Evolutionary conservation across 1,140 invertebrate genomes (phyloP).

Genomic region (Helicoverpa armigera): DNA sequence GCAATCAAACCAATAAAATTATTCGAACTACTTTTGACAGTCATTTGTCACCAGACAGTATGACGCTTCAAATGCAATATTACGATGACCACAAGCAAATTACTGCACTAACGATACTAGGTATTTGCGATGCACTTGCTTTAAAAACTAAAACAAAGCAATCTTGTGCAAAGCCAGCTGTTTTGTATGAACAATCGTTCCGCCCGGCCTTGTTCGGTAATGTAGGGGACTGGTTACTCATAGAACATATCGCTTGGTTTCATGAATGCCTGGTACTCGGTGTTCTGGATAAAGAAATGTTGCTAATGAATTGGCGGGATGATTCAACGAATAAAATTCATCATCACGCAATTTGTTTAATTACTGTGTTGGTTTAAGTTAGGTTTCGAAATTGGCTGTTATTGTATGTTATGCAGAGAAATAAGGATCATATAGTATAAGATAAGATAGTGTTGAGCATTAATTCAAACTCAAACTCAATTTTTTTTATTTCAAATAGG

Average conservation of each 20-base stretch:
- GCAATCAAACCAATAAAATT: no score
- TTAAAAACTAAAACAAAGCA: not conserved
- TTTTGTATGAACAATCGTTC: conserved; percentile 10
- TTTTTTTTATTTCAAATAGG: no score
- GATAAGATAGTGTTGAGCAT: no score
- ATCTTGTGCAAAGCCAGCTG: not conserved
- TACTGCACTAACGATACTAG: not conserved
- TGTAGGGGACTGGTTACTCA: conserved; percentile 10
- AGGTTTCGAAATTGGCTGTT: no score
- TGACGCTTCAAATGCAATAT: not conserved
- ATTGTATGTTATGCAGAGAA: no score
- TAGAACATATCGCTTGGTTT: not conserved
- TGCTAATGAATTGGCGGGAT: not conserved
- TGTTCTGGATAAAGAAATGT: conserved; percentile 16
- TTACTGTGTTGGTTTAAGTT: no score
- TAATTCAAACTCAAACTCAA: no score
- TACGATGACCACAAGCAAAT: not conserved
- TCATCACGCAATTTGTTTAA: no score
- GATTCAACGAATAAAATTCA: not conserved
- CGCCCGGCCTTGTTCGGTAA: not conserved
- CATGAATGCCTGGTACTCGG: conserved; percentile 1
- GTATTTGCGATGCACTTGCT: not conserved
- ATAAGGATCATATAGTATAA: no score
- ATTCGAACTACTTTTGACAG: no score
- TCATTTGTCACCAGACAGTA: not conserved